These are phyloP conservation scores for Stegastes partitus DNA, from an alignment of 2,113 vertebrate genomes.

Conservation along the genomic window DNA sequence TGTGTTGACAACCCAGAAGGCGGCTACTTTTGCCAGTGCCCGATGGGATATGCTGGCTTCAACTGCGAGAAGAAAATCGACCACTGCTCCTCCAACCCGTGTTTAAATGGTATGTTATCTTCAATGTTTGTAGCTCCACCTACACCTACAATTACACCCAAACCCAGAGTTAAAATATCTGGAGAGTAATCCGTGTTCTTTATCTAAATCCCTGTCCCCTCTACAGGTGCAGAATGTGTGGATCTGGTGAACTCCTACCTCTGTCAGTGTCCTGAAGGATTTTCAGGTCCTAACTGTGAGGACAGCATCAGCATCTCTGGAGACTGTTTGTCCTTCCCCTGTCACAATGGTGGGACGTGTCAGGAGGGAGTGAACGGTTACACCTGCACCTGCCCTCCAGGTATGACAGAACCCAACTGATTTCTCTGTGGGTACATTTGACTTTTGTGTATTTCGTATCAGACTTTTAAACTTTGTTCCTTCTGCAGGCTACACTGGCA, in stretches of 20 bases:
- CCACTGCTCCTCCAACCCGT: slow-evolving; percentile 93
- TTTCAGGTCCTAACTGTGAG: slow-evolving; percentile 91
- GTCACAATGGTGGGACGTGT: slow-evolving; percentile 94
- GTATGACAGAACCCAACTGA: slow-evolving; percentile 42
- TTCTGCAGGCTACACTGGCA: slow-evolving; percentile 89
- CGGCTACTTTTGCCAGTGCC: slow-evolving; percentile 95
- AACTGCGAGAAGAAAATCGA: slow-evolving; percentile 99
- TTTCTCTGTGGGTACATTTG: not conserved
- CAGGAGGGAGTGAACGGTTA: slow-evolving; percentile 91
- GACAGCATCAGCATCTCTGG: slow-evolving; percentile 84
- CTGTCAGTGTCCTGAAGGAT: slow-evolving; percentile 94
- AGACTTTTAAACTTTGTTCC: not conserved
- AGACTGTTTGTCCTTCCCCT: slow-evolving; percentile 90
- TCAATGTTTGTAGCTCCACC: not conserved
- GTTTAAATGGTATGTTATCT: slow-evolving; percentile 89
- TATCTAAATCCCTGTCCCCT: slow-evolving; percentile 30
- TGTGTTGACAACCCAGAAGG: slow-evolving; percentile 93
- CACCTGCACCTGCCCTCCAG: slow-evolving; percentile 93
- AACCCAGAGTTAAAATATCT: not conserved
- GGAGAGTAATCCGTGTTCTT: slow-evolving; percentile 48
- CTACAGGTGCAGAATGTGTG: slow-evolving; percentile 92
- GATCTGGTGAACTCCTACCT: slow-evolving; percentile 94
- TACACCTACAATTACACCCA: not conserved
- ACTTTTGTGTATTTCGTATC: not conserved
- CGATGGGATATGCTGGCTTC: slow-evolving; percentile 92